Percentiles rank a stretch among this genome's conserved stretches.
These are phyloP conservation scores for Aviceda subcristata DNA, from an alignment of 2,113 vertebrate species.

Conservation along the genomic window DNA sequence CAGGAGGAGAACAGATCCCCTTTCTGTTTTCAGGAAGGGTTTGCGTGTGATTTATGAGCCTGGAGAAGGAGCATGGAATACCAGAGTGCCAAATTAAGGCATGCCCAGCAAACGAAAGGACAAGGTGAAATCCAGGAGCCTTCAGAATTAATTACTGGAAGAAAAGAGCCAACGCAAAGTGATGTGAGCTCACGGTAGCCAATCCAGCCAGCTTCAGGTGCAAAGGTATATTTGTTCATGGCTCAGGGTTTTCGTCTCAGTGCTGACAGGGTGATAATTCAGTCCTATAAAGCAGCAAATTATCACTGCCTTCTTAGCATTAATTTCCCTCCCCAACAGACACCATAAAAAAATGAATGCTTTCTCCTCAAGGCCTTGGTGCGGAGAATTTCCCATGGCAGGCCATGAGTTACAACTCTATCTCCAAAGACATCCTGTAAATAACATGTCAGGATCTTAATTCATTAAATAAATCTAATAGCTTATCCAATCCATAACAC, in stretches of 20 bases:
- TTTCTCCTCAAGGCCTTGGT: constrained; percentile 41
- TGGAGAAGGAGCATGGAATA: background rate
- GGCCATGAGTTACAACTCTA: constrained; percentile 57
- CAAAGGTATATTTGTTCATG: constrained; percentile 43
- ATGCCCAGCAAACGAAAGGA: background rate
- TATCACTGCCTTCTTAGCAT: constrained; percentile 46
- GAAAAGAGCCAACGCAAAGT: background rate
- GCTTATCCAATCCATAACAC: background rate
- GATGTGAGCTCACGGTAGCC: background rate
- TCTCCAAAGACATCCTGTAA: constrained; percentile 60
- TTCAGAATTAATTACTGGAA: constrained; percentile 27
- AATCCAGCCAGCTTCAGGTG: constrained; percentile 28
- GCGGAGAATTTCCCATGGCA: background rate
- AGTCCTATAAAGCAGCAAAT: constrained; percentile 38
- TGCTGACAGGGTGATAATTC: constrained; percentile 43
- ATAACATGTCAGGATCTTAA: background rate
- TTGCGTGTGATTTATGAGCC: constrained; percentile 29
- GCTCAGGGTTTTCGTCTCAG: background rate
- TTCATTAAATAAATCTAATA: constrained; percentile 17
- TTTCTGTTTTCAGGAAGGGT: constrained; percentile 6
- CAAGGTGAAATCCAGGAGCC: background rate
- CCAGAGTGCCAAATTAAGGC: background rate
- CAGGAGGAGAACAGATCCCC: background rate
- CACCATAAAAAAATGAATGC: constrained; percentile 31
- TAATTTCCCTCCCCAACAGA: constrained; percentile 23